Evolutionary conservation across 2,888 invertebrate species (phyloP).

Genomic region (Clusia tigrina): DNA sequence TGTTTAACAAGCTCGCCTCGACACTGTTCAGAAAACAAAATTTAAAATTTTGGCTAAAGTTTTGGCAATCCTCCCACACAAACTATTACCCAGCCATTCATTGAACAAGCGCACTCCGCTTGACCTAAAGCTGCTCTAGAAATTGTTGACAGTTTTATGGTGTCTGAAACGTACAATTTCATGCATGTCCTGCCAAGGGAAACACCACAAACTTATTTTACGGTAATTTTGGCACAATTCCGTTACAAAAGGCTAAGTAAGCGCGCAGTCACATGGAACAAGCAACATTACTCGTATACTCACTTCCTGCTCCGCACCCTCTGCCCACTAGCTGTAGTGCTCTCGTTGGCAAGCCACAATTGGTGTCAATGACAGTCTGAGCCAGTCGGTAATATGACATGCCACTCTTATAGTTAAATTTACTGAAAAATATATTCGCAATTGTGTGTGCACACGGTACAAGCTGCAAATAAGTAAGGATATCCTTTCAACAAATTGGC

Average conservation of each 20-base stretch:
- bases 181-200: not conserved
- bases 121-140: not conserved
- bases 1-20: not conserved
- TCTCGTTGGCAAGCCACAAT: constrained; percentile 32
- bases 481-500: too few relatives aligned
- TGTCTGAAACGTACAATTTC: not conserved
- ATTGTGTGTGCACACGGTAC: constrained; percentile 10
- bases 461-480: too few relatives aligned
- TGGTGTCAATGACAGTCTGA: constrained; percentile 48
- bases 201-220: constrained; percentile 32
- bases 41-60: not conserved
- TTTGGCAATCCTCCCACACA: not conserved
- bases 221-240: constrained; percentile 42
- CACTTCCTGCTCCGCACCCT: constrained; percentile 25
- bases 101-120: not conserved
- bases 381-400: not conserved
- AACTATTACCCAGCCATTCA: not conserved
- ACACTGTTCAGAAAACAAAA: too few relatives aligned
- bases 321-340: not conserved
- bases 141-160: constrained; percentile 16
- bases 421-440: constrained; percentile 11
- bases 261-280: constrained; percentile 31
- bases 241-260: constrained; percentile 19
- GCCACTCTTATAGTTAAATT: constrained; percentile 14
- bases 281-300: constrained; percentile 10